Evolutionary conservation across 2,888 invertebrate genomes (phyloP).

Genomic region (Zygogramma bicolorata): DNA sequence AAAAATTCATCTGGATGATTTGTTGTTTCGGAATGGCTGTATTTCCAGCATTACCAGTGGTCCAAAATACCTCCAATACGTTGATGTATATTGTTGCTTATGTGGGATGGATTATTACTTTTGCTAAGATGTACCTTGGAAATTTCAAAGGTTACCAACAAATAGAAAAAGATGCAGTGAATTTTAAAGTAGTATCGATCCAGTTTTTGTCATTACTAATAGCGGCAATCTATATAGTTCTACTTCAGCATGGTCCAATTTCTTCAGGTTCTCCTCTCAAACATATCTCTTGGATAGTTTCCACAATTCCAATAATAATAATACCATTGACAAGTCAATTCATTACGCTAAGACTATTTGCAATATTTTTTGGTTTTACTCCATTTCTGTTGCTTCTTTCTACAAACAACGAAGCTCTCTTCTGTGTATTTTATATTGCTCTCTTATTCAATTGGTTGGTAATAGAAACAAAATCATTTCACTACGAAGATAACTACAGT

Average conservation of each 20-base stretch:
- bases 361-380: constrained; percentile 16
- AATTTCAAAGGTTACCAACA: constrained; percentile 38
- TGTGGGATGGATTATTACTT: constrained; percentile 47
- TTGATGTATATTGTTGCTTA: constrained; percentile 46
- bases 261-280: constrained; percentile 49
- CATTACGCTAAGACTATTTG: constrained; percentile 39
- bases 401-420: constrained; percentile 54
- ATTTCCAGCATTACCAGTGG: constrained; percentile 85
- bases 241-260: constrained; percentile 46
- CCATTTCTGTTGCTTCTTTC: constrained; percentile 57
- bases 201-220: constrained; percentile 48
- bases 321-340: constrained; percentile 51
- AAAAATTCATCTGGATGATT: constrained; percentile 52
- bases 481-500: constrained; percentile 39
- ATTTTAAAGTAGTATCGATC: constrained; percentile 42
- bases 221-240: constrained; percentile 45
- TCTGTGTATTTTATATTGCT: constrained; percentile 51
- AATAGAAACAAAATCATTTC: constrained; percentile 49
- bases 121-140: constrained; percentile 46
- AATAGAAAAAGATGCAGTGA: constrained; percentile 31
- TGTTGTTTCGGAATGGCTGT: constrained; percentile 60
- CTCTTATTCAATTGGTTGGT: constrained; percentile 53
- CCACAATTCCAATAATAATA: constrained; percentile 47
- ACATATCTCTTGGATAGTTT: constrained; percentile 26
- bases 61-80: constrained; percentile 68